A percentile compares a stretch with the other conserved stretches of the same genome.
These are phyloP conservation scores for Papilio demoleus DNA, from an alignment of 2,888 invertebrate genomes.

Conservation along the genomic window DNA sequence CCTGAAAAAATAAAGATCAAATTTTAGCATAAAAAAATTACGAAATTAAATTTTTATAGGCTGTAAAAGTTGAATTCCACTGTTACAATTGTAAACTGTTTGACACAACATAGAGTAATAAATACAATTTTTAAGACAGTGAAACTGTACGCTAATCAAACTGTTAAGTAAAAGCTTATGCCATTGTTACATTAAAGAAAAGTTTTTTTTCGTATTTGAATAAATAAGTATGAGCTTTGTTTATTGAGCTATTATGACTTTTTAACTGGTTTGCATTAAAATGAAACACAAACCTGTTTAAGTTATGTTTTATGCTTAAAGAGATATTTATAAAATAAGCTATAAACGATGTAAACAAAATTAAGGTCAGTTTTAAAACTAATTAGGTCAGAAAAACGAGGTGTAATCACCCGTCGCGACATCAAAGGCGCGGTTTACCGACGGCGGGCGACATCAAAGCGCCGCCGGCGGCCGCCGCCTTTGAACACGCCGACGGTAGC, in stretches of 20 bases:
- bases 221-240: no score
- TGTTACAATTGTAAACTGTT: no score
- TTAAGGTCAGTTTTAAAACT: slow-evolving; percentile 44
- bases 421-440: slow-evolving; percentile 59
- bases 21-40: no score
- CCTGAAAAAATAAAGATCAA: slow-evolving; percentile 39
- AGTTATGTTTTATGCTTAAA: no score
- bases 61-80: background rate
- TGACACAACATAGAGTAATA: no score
- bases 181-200: no score
- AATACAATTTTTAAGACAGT: no score
- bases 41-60: no score
- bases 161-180: background rate
- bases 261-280: no score
- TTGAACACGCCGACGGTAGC: slow-evolving; percentile 66
- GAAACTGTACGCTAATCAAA: background rate
- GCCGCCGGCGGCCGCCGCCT: slow-evolving; percentile 60
- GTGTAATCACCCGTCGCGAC: slow-evolving; percentile 49
- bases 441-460: slow-evolving; percentile 68
- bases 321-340: slow-evolving; percentile 22
- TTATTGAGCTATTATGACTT: background rate
- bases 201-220: no score
- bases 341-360: slow-evolving; percentile 12
- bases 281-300: no score
- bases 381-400: slow-evolving; percentile 58